Base-by-base conservation (phyloP, 2,113 vertebrate species). In the Hipposideros armiger region DNA sequence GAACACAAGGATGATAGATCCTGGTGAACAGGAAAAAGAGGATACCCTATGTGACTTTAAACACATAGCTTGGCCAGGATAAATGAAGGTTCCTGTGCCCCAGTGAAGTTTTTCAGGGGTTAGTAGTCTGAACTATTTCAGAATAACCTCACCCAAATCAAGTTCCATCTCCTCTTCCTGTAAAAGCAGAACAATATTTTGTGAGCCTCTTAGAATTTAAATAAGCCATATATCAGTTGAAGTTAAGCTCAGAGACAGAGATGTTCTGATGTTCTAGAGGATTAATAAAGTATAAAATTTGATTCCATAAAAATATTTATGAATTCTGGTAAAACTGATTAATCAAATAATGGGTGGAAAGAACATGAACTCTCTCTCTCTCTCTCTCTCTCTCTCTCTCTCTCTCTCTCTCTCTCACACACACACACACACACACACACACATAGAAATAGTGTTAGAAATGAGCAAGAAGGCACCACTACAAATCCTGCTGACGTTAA, bases 91-190 rank as follows among this genome's bases (percentile, higher is more conserved):
- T 11, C 5, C 32, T 54, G 64, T 40, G 52, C 3, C 6, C 56
- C 26, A 30, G 11, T 52, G 62, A 70, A 78, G n/a, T 78, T 78
- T 67, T 5, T 13, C 15, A 24, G 17, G 9, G 14, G 17, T 67
- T 62, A 60, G n/a, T 42, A 77, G 40, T n/a, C 73, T 91, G 16
- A 86, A 72, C 30, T 86, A 28, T 72, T 78, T 86, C 88, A 91
- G 15, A 22, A 70, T 64, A 72, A 40, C 11, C 11, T 10, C 15
- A 70, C 16, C 22, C 8, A 40, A 86, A 36, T 77, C 20, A 62
- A 78, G 15, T 85, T 80, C 16, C 4, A 86, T 36, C 70, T 90
- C 28, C 19, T 70, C 47, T 78, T 13, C 26, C 28, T 70, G 7
- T 47, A 52, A 62, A 74, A 70, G 30, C 28, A 28, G 54, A 15